Evolutionary conservation across 1,140 invertebrate species (phyloP).

Genomic region (Ceratina calcarata): DNA sequence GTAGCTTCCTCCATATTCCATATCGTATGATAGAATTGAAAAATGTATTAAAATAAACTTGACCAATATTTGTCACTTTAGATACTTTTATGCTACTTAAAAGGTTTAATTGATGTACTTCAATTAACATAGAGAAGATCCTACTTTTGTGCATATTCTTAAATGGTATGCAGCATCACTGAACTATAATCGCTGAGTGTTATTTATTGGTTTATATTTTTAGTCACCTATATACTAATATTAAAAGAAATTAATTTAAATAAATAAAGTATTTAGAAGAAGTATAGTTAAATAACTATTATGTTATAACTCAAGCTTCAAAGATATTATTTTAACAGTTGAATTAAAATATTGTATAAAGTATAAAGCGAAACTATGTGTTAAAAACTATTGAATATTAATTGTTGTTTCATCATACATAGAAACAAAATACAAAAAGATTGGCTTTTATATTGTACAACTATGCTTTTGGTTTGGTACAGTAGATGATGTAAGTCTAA

Average conservation of each 20-base stretch:
- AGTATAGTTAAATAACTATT: slow-evolving; percentile 1
- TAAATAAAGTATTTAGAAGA: neutral
- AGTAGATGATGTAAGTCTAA: slow-evolving; percentile 77
- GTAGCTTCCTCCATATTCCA: slow-evolving; percentile 9
- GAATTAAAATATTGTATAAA: slow-evolving; percentile 20
- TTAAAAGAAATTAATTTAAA: neutral
- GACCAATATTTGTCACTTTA: neutral
- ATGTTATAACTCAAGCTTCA: neutral
- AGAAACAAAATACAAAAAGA: slow-evolving; percentile 37
- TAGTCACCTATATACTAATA: neutral
- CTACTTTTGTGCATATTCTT: neutral
- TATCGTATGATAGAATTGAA: slow-evolving; percentile 13
- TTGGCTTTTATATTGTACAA: slow-evolving; percentile 57
- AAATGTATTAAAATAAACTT: slow-evolving; percentile 11
- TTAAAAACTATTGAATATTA: slow-evolving; percentile 60
- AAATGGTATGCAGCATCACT: neutral
- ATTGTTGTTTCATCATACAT: slow-evolving; percentile 30
- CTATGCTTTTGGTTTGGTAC: slow-evolving; percentile 63
- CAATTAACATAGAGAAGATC: neutral
- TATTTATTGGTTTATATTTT: neutral
- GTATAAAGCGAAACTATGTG: slow-evolving; percentile 48
- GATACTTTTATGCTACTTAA: slow-evolving; percentile 13
- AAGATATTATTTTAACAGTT: slow-evolving; percentile 21
- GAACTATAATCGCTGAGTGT: slow-evolving; percentile 8
- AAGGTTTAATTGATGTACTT: neutral